These are phyloP conservation scores for Limenitis camilla DNA, from an alignment of 2,888 invertebrate species.

Conservation along the genomic window DNA sequence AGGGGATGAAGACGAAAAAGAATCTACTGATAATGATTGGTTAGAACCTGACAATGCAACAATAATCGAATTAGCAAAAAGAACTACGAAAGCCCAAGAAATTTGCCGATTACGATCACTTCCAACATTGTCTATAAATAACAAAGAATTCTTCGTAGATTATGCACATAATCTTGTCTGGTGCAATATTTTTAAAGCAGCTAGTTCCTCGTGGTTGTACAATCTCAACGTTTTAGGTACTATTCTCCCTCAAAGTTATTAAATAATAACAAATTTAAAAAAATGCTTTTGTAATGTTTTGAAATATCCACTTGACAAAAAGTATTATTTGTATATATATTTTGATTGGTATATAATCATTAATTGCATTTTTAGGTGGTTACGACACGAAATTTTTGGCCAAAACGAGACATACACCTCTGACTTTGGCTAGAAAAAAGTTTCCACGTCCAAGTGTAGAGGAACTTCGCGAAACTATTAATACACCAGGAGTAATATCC, in stretches of 20 bases:
- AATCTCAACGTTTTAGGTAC: conserved; percentile 82
- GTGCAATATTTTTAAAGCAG: conserved; percentile 85
- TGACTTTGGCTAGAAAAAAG: conserved; percentile 79
- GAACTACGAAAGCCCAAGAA: conserved; percentile 58
- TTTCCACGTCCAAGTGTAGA: conserved; percentile 79
- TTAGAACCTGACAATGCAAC: conserved; percentile 57
- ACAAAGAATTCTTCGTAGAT: conserved; percentile 84
- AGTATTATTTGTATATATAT: background rate
- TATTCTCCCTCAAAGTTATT: background rate
- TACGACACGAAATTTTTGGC: conserved; percentile 76
- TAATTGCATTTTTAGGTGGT: conserved; percentile 56
- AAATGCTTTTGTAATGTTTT: too few relatives aligned
- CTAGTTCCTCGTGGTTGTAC: conserved; percentile 87
- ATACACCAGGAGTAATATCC: conserved; percentile 76
- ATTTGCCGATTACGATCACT: conserved; percentile 62
- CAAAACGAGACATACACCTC: conserved; percentile 75
- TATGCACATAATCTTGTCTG: conserved; percentile 79
- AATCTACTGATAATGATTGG: conserved; percentile 38
- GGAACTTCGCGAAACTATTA: conserved; percentile 75
- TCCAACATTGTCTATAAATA: conserved; percentile 71
- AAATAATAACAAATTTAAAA: background rate
- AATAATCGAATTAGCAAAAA: conserved; percentile 61
- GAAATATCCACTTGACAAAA: too few relatives aligned
- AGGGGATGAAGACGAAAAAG: conserved; percentile 48
- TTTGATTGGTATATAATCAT: background rate